These are phyloP conservation scores for Platysternon megacephalum DNA, from an alignment of 2,113 vertebrate species.

Conservation along the genomic window DNA sequence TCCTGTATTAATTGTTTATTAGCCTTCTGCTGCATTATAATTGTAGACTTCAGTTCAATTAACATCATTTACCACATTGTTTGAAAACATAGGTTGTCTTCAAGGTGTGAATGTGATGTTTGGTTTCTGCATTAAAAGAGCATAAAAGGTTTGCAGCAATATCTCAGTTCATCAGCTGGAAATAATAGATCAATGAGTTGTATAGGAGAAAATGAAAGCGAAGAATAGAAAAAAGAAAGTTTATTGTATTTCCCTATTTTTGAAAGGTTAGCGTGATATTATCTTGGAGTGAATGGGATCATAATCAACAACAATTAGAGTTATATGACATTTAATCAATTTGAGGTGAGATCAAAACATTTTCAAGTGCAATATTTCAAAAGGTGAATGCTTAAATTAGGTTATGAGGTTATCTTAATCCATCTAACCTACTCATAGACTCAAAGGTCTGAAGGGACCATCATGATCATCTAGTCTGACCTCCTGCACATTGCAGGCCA, in stretches of 20 bases:
- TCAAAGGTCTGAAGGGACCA: background rate
- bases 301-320: background rate
- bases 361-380: background rate
- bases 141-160: background rate
- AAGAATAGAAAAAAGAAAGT: background rate
- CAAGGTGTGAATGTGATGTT: background rate
- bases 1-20: conserved; percentile 11
- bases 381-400: background rate
- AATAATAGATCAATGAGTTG: background rate
- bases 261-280: background rate
- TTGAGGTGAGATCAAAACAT: background rate
- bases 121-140: background rate
- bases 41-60: background rate
- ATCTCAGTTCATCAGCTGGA: background rate
- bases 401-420: background rate
- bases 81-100: background rate
- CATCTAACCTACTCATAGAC: background rate
- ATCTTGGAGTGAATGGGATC: background rate
- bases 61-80: background rate
- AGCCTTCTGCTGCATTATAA: background rate
- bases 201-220: background rate
- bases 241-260: background rate
- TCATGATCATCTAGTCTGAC: background rate
- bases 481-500: background rate
- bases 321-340: background rate